phyloP scores from a whole-genome alignment of 2,797 vertebrate species.

The Phoebastria nigripes region DNA sequence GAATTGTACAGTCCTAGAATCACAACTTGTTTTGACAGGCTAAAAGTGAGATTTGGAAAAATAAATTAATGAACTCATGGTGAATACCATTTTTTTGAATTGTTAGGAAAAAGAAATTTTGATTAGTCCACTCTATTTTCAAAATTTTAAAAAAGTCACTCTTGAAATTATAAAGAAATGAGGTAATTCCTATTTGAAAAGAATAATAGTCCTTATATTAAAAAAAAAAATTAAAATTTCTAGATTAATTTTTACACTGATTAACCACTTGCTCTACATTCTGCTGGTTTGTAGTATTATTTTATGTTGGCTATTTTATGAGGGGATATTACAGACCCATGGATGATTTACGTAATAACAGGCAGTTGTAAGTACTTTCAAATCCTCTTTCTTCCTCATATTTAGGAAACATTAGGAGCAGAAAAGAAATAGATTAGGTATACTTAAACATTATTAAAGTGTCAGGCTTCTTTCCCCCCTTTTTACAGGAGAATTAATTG shows the following conservation, averaged over 20 bases:
- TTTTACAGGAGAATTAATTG: conserved; percentile 70
- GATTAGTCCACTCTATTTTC: background rate
- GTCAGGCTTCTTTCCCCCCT: conserved; percentile 47
- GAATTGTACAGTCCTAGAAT: background rate
- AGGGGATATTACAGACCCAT: conserved; percentile 1
- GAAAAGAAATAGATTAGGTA: conserved; percentile 71
- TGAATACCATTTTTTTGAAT: background rate
- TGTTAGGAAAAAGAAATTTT: background rate
- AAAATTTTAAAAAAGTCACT: background rate
- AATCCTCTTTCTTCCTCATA: conserved; percentile 60
- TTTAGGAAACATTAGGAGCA: conserved; percentile 71
- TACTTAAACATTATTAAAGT: conserved; percentile 76
- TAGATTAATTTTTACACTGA: conserved; percentile 17
- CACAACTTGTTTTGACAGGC: background rate
- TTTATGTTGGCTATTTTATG: conserved; percentile 53
- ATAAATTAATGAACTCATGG: background rate
- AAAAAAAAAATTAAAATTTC: background rate
- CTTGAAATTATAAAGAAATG: background rate
- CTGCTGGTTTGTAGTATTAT: conserved; percentile 28
- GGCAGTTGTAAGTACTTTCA: conserved; percentile 63
- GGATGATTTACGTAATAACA: conserved; percentile 62
- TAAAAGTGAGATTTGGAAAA: background rate
- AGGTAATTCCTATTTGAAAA: conserved; percentile 13
- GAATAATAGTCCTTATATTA: background rate
- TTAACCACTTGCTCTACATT: conserved; percentile 24